Percentiles rank a stretch among this genome's conserved stretches.
Conservation (phyloP, 1,140 invertebrate species). For the Gonioctena quinquepunctata region DNA sequence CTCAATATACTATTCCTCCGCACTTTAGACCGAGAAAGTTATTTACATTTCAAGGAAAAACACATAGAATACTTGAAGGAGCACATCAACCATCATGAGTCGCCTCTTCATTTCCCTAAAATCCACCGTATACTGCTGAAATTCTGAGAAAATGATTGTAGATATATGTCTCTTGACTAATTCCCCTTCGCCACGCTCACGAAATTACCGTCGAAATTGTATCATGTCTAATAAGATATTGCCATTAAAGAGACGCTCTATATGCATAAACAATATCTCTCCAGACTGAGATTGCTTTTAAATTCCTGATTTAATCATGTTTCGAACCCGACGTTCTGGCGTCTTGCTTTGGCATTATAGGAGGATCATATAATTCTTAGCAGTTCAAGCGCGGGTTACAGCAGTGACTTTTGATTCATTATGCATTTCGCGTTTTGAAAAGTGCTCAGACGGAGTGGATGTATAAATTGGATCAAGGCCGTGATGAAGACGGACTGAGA, state of each 20-base stretch:
- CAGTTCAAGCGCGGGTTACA: no score
- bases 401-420: background rate
- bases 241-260: slow-evolving; percentile 1
- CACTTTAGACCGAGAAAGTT: no score
- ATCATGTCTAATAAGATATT: background rate
- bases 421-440: background rate
- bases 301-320: background rate
- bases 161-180: no score
- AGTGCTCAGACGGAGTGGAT: background rate
- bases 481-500: no score
- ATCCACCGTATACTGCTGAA: no score
- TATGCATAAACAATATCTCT: slow-evolving; percentile 3
- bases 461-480: no score
- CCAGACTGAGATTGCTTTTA: background rate
- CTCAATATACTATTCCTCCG: no score
- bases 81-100: no score
- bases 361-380: background rate
- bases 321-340: background rate
- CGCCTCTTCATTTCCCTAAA: no score
- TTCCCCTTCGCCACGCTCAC: background rate
- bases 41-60: no score
- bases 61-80: no score
- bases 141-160: no score
- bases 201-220: background rate
- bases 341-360: background rate